These are phyloP conservation scores for Dipodomys spectabilis DNA, from an alignment of 2,113 vertebrate genomes.

Conservation along the genomic window DNA sequence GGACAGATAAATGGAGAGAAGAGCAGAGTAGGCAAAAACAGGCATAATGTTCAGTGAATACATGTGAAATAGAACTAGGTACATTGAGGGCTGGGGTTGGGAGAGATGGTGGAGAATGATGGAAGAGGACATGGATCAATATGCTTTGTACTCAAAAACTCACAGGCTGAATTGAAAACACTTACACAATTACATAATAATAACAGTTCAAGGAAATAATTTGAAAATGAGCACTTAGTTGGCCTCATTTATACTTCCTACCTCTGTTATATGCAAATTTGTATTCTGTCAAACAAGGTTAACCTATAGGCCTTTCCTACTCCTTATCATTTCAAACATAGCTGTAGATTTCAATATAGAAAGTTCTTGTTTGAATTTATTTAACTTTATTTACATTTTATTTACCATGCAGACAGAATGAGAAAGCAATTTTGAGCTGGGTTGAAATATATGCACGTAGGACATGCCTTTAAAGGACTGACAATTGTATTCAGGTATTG, in stretches of 20 bases:
- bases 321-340: conserved; percentile 15
- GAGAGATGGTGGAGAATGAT: too few relatives aligned
- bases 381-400: conserved; percentile 18
- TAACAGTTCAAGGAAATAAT: neutral
- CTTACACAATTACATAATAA: too few relatives aligned
- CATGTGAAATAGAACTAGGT: too few relatives aligned
- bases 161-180: too few relatives aligned
- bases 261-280: neutral
- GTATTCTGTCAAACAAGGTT: neutral
- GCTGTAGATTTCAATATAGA: neutral
- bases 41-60: too few relatives aligned
- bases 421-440: neutral
- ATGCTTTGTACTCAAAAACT: too few relatives aligned
- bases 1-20: too few relatives aligned
- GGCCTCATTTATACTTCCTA: neutral
- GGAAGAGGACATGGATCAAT: too few relatives aligned
- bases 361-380: neutral
- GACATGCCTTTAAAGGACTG: neutral
- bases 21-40: too few relatives aligned
- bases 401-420: neutral
- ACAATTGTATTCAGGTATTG: neutral
- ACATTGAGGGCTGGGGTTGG: too few relatives aligned
- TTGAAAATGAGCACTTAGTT: neutral
- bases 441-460: neutral
- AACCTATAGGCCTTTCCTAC: neutral